A percentile compares a stretch with the other conserved stretches of the same genome.
phyloP scores from a whole-genome alignment of 2,888 invertebrate species.

The Brenthis ino region DNA sequence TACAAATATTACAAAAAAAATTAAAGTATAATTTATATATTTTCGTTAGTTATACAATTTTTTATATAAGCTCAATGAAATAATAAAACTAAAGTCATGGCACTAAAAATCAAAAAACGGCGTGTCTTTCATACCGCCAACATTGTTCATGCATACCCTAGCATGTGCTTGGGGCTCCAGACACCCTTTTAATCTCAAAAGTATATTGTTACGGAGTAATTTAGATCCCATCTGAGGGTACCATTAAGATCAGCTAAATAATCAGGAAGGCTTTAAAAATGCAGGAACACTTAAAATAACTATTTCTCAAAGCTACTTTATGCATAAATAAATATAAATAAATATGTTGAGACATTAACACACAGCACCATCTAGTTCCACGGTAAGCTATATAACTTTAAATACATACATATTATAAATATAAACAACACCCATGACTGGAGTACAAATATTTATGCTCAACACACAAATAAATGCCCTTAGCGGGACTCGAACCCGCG shows the following conservation, averaged over 20 bases:
- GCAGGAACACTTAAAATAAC: constrained; percentile 24
- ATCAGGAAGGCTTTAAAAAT: constrained; percentile 45
- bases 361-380: no score
- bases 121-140: constrained; percentile 32
- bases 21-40: neutral
- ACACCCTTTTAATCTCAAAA: constrained; percentile 78
- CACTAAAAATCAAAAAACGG: constrained; percentile 35
- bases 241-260: constrained; percentile 58
- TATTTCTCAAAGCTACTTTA: neutral
- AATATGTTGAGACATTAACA: no score
- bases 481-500: no score
- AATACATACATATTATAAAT: no score
- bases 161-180: constrained; percentile 62
- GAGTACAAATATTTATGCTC: no score
- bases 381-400: no score
- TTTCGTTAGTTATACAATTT: neutral
- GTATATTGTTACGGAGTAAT: constrained; percentile 73
- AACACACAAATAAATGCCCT: no score
- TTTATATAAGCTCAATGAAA: neutral
- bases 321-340: neutral
- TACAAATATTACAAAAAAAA: neutral
- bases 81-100: constrained; percentile 26
- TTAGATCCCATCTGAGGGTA: constrained; percentile 73
- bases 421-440: no score
- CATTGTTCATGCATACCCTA: constrained; percentile 42